phyloP scores from a whole-genome alignment of 1,140 invertebrate species.

The Dendrolimus kikuchii region DNA sequence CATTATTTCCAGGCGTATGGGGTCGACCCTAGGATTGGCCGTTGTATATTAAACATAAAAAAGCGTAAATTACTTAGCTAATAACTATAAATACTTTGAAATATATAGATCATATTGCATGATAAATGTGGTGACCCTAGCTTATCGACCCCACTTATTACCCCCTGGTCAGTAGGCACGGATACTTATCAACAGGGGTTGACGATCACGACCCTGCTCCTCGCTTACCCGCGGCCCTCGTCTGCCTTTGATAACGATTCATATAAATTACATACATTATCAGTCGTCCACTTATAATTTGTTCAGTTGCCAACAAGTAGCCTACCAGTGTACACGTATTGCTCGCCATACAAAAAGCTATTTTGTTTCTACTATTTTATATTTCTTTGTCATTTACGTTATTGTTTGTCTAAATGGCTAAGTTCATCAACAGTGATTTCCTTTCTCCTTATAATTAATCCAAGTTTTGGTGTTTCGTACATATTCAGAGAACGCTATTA shows the following conservation, averaged over 20 bases:
- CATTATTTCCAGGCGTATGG: no score
- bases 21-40: no score
- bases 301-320: conserved; percentile 24
- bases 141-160: conserved; percentile 33
- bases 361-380: conserved; percentile 15
- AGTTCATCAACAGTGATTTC: conserved; percentile 58
- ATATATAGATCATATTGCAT: background rate
- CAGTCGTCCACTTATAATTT: conserved; percentile 14
- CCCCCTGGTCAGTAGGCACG: conserved; percentile 56
- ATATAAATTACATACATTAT: conserved; percentile 49
- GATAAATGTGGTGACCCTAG: conserved; percentile 13
- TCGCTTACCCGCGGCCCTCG: conserved; percentile 27
- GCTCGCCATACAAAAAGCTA: conserved; percentile 8
- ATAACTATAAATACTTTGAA: no score
- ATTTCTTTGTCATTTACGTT: conserved; percentile 6
- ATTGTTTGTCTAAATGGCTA: conserved; percentile 49
- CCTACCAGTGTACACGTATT: conserved; percentile 18
- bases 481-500: no score
- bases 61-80: no score
- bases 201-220: conserved; percentile 38
- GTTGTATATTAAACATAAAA: no score
- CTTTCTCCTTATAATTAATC: conserved; percentile 47
- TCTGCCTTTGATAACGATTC: conserved; percentile 41
- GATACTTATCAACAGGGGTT: conserved; percentile 47
- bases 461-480: background rate